These are phyloP conservation scores for Austrofundulus limnaeus DNA, from an alignment of 2,113 vertebrate genomes.

Conservation along the genomic window DNA sequence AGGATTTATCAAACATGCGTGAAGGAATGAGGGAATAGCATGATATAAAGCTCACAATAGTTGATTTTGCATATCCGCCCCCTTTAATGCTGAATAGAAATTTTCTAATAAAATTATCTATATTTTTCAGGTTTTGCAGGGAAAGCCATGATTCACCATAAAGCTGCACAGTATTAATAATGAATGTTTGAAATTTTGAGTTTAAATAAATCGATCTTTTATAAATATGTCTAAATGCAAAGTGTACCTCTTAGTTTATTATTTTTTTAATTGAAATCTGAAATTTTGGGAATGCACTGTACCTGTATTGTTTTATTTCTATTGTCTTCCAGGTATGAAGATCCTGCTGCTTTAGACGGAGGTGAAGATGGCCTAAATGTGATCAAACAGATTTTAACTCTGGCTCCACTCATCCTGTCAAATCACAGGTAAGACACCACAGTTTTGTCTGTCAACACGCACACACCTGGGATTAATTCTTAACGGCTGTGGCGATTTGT, in stretches of 20 bases:
- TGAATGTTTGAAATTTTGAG: too few relatives aligned
- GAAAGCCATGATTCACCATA: too few relatives aligned
- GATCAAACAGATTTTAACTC: constrained; percentile 82
- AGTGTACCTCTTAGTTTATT: not conserved
- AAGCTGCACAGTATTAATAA: too few relatives aligned
- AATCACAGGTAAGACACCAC: constrained; percentile 79
- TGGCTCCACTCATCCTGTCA: constrained; percentile 84
- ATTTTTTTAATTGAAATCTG: not conserved
- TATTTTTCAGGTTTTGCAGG: too few relatives aligned
- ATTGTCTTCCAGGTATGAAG: constrained; percentile 84
- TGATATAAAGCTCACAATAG: too few relatives aligned
- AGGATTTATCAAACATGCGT: too few relatives aligned
- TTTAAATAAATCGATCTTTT: too few relatives aligned
- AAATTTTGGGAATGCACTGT: not conserved
- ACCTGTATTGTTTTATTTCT: not conserved
- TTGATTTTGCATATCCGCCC: too few relatives aligned
- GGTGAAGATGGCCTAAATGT: constrained; percentile 87
- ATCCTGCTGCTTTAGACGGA: constrained; percentile 87
- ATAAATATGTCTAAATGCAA: not conserved
- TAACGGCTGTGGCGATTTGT: constrained; percentile 28
- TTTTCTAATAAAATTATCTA: too few relatives aligned
- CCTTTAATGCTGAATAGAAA: too few relatives aligned
- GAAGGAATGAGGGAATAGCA: too few relatives aligned
- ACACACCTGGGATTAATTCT: constrained; percentile 62
- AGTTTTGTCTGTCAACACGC: not conserved